phyloP scores from a whole-genome alignment of 2,113 vertebrate genomes.

The Rhea pennata region DNA sequence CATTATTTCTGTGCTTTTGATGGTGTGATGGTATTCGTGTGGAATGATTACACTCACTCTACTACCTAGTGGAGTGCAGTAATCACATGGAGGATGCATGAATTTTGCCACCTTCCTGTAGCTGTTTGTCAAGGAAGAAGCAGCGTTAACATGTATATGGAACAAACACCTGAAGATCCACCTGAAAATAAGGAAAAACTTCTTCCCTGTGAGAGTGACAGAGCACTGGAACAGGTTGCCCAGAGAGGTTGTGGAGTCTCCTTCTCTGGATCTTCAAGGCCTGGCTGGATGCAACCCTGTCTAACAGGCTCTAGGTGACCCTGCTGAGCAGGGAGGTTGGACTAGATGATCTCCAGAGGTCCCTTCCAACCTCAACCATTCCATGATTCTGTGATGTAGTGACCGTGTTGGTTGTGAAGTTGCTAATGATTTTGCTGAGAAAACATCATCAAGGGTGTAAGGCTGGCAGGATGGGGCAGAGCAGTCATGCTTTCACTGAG shows the following conservation, averaged over 20 bases:
- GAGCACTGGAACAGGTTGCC: too few relatives aligned
- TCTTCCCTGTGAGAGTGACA: too few relatives aligned
- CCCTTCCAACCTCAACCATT: too few relatives aligned
- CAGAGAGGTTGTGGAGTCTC: too few relatives aligned
- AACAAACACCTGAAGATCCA: too few relatives aligned
- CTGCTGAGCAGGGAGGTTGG: too few relatives aligned
- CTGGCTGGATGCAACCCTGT: too few relatives aligned
- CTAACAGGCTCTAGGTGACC: too few relatives aligned
- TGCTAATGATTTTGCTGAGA: neutral
- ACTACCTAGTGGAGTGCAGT: neutral
- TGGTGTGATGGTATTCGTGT: neutral
- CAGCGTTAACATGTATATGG: neutral
- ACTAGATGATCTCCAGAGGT: too few relatives aligned
- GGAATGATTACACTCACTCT: neutral
- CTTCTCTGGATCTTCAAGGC: too few relatives aligned
- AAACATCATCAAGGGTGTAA: fast-evolving
- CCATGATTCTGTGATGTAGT: neutral
- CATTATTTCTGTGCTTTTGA: neutral
- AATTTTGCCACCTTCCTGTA: neutral
- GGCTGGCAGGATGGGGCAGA: neutral
- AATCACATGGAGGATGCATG: neutral
- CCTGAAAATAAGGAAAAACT: too few relatives aligned
- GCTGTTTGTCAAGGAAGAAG: neutral
- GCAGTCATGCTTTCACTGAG: neutral
- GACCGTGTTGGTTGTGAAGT: neutral